Conservation (phyloP, 2,797 vertebrate genomes). For the Chromobotia macracanthus region DNA sequence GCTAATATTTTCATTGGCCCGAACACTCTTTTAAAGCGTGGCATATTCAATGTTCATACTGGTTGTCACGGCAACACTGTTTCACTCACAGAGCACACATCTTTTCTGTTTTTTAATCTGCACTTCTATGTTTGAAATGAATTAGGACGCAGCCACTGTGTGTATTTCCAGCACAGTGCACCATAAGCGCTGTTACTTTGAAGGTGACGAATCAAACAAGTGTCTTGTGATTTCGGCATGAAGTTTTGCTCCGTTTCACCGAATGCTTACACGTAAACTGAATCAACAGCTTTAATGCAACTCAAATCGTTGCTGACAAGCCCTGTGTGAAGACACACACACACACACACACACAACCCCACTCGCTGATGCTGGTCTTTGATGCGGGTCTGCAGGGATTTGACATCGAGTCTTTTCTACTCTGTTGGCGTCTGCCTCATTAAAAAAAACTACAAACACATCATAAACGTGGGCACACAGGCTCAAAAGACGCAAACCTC, state of each 20-base stretch:
- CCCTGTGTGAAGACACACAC: not conserved
- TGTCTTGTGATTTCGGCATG: not conserved
- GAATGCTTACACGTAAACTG: not conserved
- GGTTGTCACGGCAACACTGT: no score
- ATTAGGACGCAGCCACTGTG: no score
- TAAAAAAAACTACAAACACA: constrained; percentile 41
- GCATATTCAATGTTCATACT: no score
- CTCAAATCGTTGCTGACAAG: not conserved
- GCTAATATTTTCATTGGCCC: no score
- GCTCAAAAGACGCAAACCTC: not conserved
- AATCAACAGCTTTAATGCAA: not conserved
- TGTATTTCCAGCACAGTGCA: no score
- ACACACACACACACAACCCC: not conserved
- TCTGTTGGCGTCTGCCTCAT: constrained; percentile 46
- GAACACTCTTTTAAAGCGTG: no score
- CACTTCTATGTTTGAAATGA: no score
- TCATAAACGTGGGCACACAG: not conserved
- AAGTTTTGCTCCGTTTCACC: not conserved
- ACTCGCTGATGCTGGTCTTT: not conserved
- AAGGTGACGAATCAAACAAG: no score
- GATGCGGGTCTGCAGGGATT: constrained; percentile 40
- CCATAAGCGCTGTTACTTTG: no score
- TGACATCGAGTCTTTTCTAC: constrained; percentile 46
- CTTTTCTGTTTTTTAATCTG: no score
- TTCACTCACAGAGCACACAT: no score